Conservation (phyloP, 2,113 vertebrate genomes). For the Astur gentilis region DNA sequence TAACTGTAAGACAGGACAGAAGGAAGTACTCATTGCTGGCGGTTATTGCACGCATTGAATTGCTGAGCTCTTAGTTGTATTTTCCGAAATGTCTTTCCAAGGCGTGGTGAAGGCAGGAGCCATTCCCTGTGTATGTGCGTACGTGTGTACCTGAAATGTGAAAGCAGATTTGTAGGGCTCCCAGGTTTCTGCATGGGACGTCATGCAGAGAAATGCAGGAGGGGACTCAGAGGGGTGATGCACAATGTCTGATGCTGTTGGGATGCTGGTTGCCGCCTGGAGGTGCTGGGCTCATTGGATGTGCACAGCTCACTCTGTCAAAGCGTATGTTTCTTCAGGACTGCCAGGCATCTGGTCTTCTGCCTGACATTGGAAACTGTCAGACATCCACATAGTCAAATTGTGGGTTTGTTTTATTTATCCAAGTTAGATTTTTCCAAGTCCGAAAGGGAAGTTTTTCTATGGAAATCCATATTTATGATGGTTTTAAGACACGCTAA, state of each 20-base stretch:
- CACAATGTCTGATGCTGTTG: rapidly evolving
- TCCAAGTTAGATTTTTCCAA: not conserved
- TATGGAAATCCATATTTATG: not conserved
- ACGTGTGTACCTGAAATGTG: rapidly evolving
- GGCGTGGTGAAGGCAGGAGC: not conserved
- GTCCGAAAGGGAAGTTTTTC: not conserved
- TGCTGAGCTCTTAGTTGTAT: not conserved
- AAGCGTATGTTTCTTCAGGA: not conserved
- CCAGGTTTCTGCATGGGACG: not conserved
- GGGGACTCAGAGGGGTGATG: not conserved
- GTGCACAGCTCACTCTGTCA: not conserved
- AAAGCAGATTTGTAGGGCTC: rapidly evolving
- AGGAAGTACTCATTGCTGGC: rapidly evolving
- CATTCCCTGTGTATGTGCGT: rapidly evolving
- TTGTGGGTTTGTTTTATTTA: not conserved
- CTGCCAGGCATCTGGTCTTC: not conserved
- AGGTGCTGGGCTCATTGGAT: rapidly evolving
- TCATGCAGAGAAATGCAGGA: rapidly evolving
- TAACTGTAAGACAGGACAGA: not conserved
- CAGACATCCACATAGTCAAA: not conserved
- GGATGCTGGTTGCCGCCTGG: not conserved
- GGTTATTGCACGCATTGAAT: rapidly evolving
- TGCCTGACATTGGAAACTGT: not conserved
- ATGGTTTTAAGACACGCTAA: not conserved
- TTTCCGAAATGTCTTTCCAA: not conserved